Percentiles rank a stretch among this genome's conserved stretches.
phyloP scores from a whole-genome alignment of 2,888 invertebrate genomes.

The Chrysodeixis includens region DNA sequence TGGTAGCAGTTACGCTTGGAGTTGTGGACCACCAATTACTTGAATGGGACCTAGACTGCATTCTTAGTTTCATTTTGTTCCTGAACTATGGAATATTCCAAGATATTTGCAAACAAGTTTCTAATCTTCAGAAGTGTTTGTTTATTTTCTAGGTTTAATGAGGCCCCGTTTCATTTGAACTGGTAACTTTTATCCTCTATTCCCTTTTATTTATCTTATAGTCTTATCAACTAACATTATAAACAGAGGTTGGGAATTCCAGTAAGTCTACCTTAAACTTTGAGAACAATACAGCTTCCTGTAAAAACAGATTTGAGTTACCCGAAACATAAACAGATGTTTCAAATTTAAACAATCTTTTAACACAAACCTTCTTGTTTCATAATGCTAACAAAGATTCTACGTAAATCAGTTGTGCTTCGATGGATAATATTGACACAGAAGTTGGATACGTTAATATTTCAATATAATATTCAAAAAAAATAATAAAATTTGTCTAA shows the following conservation, averaged over 20 bases:
- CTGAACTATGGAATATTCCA: constrained; percentile 50
- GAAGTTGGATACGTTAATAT: too few species aligned
- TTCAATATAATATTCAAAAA: too few species aligned
- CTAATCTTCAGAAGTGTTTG: constrained; percentile 36
- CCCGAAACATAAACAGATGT: constrained; percentile 2
- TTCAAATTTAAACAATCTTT: background rate
- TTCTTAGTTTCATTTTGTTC: constrained; percentile 68
- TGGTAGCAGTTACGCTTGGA: constrained; percentile 74
- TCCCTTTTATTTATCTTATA: background rate
- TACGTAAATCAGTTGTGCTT: background rate
- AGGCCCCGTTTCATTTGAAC: background rate
- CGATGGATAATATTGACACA: background rate
- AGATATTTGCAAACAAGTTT: constrained; percentile 44
- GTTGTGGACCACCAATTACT: constrained; percentile 80
- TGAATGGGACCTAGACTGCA: constrained; percentile 71
- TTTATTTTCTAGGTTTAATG: constrained; percentile 20
- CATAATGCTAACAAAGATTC: background rate
- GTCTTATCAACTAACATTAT: background rate
- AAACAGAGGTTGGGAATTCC: background rate
- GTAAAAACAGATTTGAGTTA: constrained; percentile 4
- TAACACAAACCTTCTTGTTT: background rate
- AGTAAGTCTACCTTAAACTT: background rate
- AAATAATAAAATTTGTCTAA: too few species aligned
- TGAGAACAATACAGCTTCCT: background rate
- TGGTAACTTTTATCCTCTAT: background rate